Evolutionary conservation across 2,888 invertebrate species (phyloP).

Genomic region (Panzeria rudis): DNA sequence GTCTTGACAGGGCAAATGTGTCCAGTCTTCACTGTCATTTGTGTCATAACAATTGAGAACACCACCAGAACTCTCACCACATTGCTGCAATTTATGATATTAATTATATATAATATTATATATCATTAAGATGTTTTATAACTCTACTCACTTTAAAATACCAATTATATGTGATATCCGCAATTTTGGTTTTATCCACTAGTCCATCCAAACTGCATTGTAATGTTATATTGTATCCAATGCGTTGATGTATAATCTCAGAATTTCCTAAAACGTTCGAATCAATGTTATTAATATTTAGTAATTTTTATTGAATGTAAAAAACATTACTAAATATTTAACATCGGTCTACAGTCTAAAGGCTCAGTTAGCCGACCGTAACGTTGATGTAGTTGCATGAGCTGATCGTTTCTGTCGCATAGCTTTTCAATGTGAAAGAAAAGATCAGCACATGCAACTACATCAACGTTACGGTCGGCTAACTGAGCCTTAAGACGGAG

Average conservation of each 20-base stretch:
- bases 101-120: not conserved
- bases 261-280: conserved; percentile 77
- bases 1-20: conserved; percentile 79
- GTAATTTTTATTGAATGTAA: not conserved
- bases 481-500: no score
- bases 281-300: not conserved
- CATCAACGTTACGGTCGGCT: no score
- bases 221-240: conserved; percentile 80
- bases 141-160: conserved; percentile 79
- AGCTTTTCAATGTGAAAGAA: no score
- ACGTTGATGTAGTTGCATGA: no score
- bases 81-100: conserved; percentile 76
- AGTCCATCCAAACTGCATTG: conserved; percentile 80
- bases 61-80: conserved; percentile 75
- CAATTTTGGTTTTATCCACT: conserved; percentile 75
- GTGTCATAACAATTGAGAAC: conserved; percentile 77
- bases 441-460: no score
- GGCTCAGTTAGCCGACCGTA: no score
- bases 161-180: conserved; percentile 80
- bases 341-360: no score
- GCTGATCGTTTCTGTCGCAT: no score
- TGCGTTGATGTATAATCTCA: conserved; percentile 80
- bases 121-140: no score
- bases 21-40: conserved; percentile 78
- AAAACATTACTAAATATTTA: not conserved